Evolutionary conservation across 2,888 invertebrate species (phyloP).

Genomic region (Lomographa bimaculata): DNA sequence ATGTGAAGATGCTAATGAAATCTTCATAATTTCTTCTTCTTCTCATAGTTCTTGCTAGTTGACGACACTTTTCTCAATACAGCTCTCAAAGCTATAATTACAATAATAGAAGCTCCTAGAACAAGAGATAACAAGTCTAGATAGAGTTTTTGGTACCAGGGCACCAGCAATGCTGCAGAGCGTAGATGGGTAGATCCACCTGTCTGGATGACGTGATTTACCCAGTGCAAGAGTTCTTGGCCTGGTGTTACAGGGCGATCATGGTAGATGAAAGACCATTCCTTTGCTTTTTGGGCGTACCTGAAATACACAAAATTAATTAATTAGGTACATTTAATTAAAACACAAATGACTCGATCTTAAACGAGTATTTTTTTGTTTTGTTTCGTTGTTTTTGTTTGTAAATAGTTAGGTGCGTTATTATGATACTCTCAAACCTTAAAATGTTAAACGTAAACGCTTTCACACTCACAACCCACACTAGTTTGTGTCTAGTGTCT

Average conservation of each 20-base stretch:
- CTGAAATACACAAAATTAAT: no score
- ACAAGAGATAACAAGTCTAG: slow-evolving; percentile 33
- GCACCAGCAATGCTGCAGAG: slow-evolving; percentile 35
- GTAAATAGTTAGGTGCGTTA: no score
- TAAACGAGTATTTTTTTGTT: no score
- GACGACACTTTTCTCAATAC: slow-evolving; percentile 9
- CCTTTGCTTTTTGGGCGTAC: slow-evolving; percentile 34
- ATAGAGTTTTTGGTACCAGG: slow-evolving; percentile 42
- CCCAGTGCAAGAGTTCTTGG: slow-evolving; percentile 40
- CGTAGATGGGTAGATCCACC: slow-evolving; percentile 38
- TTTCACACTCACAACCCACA: no score
- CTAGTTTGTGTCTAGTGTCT: no score
- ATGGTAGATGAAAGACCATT: slow-evolving; percentile 43
- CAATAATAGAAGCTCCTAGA: slow-evolving; percentile 8
- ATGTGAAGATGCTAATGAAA: no score
- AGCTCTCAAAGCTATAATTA: slow-evolving; percentile 6
- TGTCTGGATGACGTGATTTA: slow-evolving; percentile 37
- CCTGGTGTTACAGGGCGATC: slow-evolving; percentile 36
- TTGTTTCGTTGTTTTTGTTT: no score
- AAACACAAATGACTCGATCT: no score
- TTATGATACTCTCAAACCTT: no score
- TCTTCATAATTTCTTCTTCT: slow-evolving; percentile 16
- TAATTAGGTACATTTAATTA: no score
- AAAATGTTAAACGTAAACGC: no score
- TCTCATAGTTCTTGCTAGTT: slow-evolving; percentile 9